phyloP scores from a whole-genome alignment of 2,797 vertebrate species.

The Lepilemur septentrionalis region DNA sequence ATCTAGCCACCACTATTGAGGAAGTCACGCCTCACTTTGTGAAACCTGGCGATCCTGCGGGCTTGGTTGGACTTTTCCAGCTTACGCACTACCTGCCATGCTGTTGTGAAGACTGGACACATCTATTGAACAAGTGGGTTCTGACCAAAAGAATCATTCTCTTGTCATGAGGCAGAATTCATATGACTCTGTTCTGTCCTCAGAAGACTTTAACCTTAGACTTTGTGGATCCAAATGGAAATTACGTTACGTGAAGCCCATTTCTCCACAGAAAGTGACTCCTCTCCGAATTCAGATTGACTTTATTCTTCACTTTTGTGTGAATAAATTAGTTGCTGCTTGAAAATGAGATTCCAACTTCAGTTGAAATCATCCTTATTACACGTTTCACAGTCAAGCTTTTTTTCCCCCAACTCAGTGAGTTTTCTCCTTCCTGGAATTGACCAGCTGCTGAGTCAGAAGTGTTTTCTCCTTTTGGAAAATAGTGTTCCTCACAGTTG shows the following conservation, averaged over 20 bases:
- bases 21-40: background rate
- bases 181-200: background rate
- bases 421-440: conserved; percentile 32
- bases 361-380: background rate
- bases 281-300: background rate
- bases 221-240: conserved; percentile 14
- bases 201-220: background rate
- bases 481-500: background rate
- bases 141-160: background rate
- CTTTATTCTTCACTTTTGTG: background rate
- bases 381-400: background rate
- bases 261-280: background rate
- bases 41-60: background rate
- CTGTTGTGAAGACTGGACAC: background rate
- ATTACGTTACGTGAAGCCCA: background rate
- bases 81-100: background rate
- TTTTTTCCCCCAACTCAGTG: background rate
- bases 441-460: background rate
- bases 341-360: conserved; percentile 30
- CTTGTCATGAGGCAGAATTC: background rate
- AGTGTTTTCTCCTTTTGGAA: background rate
- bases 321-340: conserved; percentile 37
- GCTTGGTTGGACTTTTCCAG: background rate
- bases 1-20: background rate
- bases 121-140: background rate